These are phyloP conservation scores for Molossus molossus DNA, from an alignment of 2,797 vertebrate genomes.

Conservation along the genomic window DNA sequence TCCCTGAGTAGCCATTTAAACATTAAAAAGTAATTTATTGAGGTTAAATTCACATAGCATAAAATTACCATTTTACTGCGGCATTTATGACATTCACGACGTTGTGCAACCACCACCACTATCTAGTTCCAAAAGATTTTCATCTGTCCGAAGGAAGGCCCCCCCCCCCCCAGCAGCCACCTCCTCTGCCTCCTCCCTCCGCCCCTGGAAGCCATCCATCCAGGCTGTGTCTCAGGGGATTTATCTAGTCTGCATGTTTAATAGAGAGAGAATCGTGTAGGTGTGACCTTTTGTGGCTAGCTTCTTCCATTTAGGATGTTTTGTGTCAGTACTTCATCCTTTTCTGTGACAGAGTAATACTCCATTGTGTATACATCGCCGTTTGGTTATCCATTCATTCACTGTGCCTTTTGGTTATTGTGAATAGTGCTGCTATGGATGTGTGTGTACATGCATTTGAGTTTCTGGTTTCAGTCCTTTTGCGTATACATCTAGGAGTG, in stretches of 20 bases:
- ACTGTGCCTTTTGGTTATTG: neutral
- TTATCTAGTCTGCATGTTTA: neutral
- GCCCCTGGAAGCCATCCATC: neutral
- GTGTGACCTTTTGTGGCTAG: neutral
- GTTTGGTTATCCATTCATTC: neutral
- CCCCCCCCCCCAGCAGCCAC: neutral
- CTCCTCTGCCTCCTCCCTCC: neutral
- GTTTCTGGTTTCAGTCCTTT: neutral
- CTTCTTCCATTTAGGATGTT: neutral
- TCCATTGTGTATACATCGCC: too few species aligned
- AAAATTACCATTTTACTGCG: neutral
- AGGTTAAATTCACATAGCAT: neutral
- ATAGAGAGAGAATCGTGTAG: neutral
- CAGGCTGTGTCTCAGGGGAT: neutral
- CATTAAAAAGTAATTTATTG: neutral
- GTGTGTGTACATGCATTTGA: neutral
- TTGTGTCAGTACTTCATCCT: neutral
- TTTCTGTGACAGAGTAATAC: neutral
- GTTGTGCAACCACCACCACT: neutral
- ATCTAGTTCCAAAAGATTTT: neutral
- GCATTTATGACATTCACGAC: neutral
- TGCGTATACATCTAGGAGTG: neutral
- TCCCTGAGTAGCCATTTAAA: neutral
- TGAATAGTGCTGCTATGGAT: neutral
- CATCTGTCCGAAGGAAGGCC: neutral